phyloP scores from a whole-genome alignment of 2,113 vertebrate species.

The Myotis davidii region DNA sequence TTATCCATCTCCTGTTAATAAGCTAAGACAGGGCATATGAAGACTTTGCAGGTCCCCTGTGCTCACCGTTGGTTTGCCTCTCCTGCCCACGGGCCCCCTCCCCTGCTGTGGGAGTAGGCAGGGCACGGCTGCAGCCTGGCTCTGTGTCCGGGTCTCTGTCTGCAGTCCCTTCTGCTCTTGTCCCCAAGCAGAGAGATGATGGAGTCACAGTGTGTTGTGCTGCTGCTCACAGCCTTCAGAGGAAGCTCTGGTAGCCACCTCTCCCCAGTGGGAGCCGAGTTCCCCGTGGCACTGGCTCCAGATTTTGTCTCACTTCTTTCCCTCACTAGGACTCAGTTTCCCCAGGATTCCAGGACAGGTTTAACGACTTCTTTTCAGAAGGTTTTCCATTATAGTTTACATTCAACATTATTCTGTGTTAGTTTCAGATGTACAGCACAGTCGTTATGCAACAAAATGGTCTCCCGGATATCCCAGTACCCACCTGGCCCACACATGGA shows the following conservation, averaged over 20 bases:
- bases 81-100: neutral
- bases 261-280: neutral
- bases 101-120: neutral
- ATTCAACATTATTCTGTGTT: neutral
- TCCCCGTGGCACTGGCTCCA: neutral
- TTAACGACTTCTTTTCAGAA: neutral
- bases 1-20: slow-evolving; percentile 82
- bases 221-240: neutral
- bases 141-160: neutral
- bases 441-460: neutral
- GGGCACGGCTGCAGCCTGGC: neutral
- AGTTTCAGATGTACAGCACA: neutral
- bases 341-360: neutral
- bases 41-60: slow-evolving; percentile 57
- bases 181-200: neutral
- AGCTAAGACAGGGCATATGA: slow-evolving; percentile 74
- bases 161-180: neutral
- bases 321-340: neutral
- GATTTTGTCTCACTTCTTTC: neutral
- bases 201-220: accelerated
- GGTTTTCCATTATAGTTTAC: neutral
- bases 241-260: neutral
- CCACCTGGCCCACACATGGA: neutral
- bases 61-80: neutral
- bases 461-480: neutral